Evolutionary conservation across 1,140 invertebrate species (phyloP).

Genomic region (Caenorhabditis remanei): DNA sequence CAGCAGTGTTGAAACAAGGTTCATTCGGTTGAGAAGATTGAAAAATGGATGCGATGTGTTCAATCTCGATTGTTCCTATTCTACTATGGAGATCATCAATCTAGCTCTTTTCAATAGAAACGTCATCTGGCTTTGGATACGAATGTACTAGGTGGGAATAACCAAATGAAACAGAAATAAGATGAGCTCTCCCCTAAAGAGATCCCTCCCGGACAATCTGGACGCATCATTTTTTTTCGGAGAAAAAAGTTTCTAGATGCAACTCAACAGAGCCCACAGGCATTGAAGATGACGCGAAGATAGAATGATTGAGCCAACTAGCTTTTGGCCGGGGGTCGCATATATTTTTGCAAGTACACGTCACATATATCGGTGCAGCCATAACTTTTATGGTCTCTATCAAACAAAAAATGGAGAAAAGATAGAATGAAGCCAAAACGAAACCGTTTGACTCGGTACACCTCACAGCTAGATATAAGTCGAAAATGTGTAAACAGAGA

Average conservation of each 20-base stretch:
- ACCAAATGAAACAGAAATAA: neutral
- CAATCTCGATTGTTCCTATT: no score
- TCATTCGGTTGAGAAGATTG: no score
- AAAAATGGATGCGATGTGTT: no score
- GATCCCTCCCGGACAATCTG: neutral
- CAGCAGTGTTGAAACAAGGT: no score
- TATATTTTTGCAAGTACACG: constrained; percentile 12
- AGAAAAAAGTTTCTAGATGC: neutral
- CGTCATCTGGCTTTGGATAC: no score
- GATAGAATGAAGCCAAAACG: no score
- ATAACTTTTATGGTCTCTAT: neutral
- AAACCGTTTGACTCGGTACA: no score
- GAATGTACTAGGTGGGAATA: neutral
- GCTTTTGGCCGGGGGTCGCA: constrained; percentile 33
- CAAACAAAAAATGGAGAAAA: no score
- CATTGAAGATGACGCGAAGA: constrained; percentile 30
- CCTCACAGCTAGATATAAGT: no score
- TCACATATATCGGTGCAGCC: neutral
- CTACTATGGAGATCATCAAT: no score
- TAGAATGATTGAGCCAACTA: constrained; percentile 52
- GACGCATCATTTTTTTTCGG: constrained; percentile 3
- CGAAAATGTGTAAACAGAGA: neutral
- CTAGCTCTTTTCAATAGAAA: no score
- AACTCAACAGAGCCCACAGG: constrained; percentile 21
- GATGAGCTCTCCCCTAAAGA: neutral